Base-by-base conservation (phyloP, 2,113 vertebrate genomes). In the Prionailurus bengalensis region DNA sequence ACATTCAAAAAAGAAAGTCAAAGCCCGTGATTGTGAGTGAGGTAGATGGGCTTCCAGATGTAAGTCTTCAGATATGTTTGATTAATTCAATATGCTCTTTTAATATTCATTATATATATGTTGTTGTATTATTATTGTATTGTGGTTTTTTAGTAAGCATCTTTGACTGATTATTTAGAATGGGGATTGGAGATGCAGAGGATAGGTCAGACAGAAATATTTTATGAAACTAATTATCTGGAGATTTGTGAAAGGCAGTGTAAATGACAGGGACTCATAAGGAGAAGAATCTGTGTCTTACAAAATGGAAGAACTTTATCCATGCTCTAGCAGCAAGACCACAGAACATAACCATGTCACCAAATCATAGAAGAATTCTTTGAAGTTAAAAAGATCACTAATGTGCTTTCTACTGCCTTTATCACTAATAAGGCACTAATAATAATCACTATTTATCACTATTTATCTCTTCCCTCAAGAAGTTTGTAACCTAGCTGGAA, bases 171-270 rank as follows among this genome's bases (percentile, higher is more conserved):
- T 96, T 80, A 58, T 83, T 94, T 92, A 91, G 15, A 21, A 23
- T 86, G 55, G 33, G 33, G 12, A 2, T 71, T 95, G 55, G 25
- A 19, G 33, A 81, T 29, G 2, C 27, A 3, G 31, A 71, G 10
- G 29, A 25, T 61, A 85, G 58, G 58, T 94, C 58, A 94, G 45
- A 73, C 1, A 84, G 13, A 71, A 95, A 27, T 74, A 82, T 61
- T 96, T 96, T 93, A 58, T 85, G 78, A 91, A 97, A 91, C 42
- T 83, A 80, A 80, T 86, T 89, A 85, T 93, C 36, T 95, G 74
- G 36, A 94, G 63, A 61, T 68, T 94, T 95, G 63, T 80, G 73
- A 79, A 91, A 89, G 74, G 55, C 23, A 82, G 84, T 29, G 36
- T 84, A 63, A 96, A 51, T 48, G 70, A 92, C 21, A 42, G 29